These are phyloP conservation scores for Blera fallax DNA, from an alignment of 2,888 invertebrate species.

Conservation along the genomic window DNA sequence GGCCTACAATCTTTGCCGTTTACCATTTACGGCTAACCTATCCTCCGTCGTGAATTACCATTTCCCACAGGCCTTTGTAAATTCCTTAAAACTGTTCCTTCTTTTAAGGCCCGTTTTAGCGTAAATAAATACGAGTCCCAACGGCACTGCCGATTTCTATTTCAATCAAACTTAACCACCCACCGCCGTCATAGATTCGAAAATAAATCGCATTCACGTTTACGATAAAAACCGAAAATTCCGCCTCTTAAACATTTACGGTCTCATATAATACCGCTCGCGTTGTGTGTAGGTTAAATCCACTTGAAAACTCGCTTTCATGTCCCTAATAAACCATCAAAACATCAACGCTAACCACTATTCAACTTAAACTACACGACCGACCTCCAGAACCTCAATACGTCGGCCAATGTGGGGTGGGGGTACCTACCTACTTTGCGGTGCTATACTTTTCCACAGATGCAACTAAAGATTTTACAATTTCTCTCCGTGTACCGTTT, in stretches of 20 bases:
- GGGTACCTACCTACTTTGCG: conserved; percentile 18
- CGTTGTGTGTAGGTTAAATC: background rate
- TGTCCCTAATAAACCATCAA: conserved; percentile 50
- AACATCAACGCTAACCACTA: conserved; percentile 34
- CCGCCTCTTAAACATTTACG: conserved; percentile 38
- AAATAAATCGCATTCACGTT: conserved; percentile 38
- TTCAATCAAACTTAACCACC: conserved; percentile 43
- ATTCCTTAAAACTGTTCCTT: background rate
- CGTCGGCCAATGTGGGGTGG: background rate
- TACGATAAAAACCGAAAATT: conserved; percentile 14
- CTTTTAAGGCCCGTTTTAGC: conserved; percentile 33
- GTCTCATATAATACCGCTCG: conserved; percentile 16
- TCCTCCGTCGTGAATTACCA: background rate
- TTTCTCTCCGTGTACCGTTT: conserved; percentile 15
- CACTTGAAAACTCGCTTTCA: background rate
- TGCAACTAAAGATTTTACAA: conserved; percentile 55
- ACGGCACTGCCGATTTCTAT: background rate
- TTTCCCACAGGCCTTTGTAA: background rate
- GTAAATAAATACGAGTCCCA: conserved; percentile 19
- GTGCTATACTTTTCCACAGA: conserved; percentile 15
- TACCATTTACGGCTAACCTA: background rate
- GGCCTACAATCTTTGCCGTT: background rate
- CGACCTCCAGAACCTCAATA: background rate
- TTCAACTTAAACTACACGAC: conserved; percentile 19
- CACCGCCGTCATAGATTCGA: conserved; percentile 15